A percentile compares a stretch with the other conserved stretches of the same genome.
phyloP scores from a whole-genome alignment of 2,113 vertebrate genomes.

The Nematolebias whitei region DNA sequence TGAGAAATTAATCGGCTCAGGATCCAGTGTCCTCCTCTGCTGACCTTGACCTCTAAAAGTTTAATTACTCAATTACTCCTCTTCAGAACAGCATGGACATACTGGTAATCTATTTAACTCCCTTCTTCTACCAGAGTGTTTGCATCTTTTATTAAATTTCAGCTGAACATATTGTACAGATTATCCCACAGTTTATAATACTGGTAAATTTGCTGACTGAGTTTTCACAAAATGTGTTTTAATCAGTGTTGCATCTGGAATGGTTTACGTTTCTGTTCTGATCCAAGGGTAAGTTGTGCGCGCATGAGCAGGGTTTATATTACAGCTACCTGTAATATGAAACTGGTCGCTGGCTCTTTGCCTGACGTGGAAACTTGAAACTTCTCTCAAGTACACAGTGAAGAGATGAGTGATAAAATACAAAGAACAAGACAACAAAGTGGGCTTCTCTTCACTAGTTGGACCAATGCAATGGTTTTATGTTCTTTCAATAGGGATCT shows the following conservation, averaged over 20 bases:
- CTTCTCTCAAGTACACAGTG: background rate
- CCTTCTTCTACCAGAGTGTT: no score
- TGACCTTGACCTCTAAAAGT: slow-evolving; percentile 49
- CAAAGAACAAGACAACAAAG: no score
- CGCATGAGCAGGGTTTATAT: background rate
- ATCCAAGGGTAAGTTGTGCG: background rate
- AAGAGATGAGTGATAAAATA: no score
- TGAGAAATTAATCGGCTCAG: slow-evolving; percentile 67
- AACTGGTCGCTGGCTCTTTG: background rate
- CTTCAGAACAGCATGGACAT: no score
- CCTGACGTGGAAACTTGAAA: background rate
- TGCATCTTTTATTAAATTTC: no score
- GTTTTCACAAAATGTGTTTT: slow-evolving; percentile 6
- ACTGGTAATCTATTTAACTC: no score
- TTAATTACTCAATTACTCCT: background rate
- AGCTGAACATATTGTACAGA: no score
- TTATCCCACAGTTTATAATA: no score
- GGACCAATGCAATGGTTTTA: no score
- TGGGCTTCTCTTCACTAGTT: no score
- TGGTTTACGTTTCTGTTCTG: background rate
- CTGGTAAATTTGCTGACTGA: slow-evolving; percentile 8
- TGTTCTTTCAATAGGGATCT: no score
- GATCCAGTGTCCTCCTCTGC: slow-evolving; percentile 56
- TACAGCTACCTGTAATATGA: slow-evolving; percentile 3
- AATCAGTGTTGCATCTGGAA: background rate